phyloP scores from a whole-genome alignment of 2,888 invertebrate species.

The Lagria hirta region DNA sequence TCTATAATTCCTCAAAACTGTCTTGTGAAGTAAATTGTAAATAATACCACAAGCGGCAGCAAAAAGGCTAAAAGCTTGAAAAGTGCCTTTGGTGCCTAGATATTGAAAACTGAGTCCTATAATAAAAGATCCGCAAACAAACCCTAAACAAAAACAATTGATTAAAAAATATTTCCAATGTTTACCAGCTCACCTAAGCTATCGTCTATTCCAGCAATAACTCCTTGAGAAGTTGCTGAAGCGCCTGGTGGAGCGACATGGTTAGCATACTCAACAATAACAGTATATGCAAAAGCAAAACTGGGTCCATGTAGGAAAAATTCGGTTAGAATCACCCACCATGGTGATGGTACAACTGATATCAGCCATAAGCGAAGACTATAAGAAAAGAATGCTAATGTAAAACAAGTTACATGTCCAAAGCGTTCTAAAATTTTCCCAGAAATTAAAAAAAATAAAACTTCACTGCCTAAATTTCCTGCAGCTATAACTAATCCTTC shows the following conservation, averaged over 20 bases:
- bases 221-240: conserved; percentile 81
- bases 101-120: conserved; percentile 70
- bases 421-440: conserved; percentile 77
- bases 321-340: conserved; percentile 82
- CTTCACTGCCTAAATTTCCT: conserved; percentile 76
- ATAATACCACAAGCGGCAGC: conserved; percentile 53
- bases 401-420: conserved; percentile 76
- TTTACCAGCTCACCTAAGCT: conserved; percentile 64
- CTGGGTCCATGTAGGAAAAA: conserved; percentile 81
- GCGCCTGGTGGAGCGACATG: conserved; percentile 62
- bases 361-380: conserved; percentile 73
- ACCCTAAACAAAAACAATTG: conserved; percentile 60
- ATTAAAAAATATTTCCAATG: background rate
- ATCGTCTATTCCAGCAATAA: conserved; percentile 85
- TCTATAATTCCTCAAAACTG: too few relatives aligned
- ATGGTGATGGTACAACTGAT: conserved; percentile 75
- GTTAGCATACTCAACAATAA: conserved; percentile 69
- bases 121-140: conserved; percentile 72
- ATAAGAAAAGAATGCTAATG: conserved; percentile 76
- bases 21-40: conserved; percentile 54
- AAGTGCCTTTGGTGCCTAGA: conserved; percentile 61
- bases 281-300: conserved; percentile 82
- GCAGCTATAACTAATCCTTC: conserved; percentile 79
- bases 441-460: conserved; percentile 69
- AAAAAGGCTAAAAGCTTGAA: conserved; percentile 56